Conservation (phyloP, 2,888 invertebrate genomes). For the Nomada fabriciana region DNA sequence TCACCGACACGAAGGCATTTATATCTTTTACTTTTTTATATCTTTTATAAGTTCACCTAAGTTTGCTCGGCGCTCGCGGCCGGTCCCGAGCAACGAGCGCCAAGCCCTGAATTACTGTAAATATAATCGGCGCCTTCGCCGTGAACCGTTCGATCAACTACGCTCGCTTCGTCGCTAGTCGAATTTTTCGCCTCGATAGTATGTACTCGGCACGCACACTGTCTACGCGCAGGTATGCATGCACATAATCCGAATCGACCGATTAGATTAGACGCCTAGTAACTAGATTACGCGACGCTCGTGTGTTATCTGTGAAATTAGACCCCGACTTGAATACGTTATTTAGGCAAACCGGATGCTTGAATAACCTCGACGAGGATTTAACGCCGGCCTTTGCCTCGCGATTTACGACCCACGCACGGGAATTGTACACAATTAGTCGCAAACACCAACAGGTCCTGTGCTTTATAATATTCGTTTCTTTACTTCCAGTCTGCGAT, state of each 20-base stretch:
- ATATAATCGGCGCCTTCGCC: conserved; percentile 56
- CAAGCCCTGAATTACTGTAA: too few relatives aligned
- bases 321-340: conserved; percentile 79
- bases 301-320: conserved; percentile 83
- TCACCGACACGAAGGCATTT: too few relatives aligned
- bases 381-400: conserved; percentile 40
- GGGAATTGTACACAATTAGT: conserved; percentile 20
- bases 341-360: conserved; percentile 69
- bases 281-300: conserved; percentile 82
- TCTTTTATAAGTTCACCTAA: too few relatives aligned
- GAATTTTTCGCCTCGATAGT: conserved; percentile 45
- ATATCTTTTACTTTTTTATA: too few relatives aligned
- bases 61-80: too few relatives aligned
- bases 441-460: background rate
- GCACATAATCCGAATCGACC: conserved; percentile 78
- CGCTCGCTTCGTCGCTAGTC: conserved; percentile 12
- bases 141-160: conserved; percentile 40
- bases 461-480: background rate
- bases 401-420: conserved; percentile 43
- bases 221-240: conserved; percentile 67
- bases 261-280: conserved; percentile 84
- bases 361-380: conserved; percentile 57
- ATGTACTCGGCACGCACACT: conserved; percentile 8
- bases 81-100: too few relatives aligned
- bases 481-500: too few relatives aligned